phyloP scores from a whole-genome alignment of 2,797 vertebrate genomes.

The Rhadinocentrus ornatus region DNA sequence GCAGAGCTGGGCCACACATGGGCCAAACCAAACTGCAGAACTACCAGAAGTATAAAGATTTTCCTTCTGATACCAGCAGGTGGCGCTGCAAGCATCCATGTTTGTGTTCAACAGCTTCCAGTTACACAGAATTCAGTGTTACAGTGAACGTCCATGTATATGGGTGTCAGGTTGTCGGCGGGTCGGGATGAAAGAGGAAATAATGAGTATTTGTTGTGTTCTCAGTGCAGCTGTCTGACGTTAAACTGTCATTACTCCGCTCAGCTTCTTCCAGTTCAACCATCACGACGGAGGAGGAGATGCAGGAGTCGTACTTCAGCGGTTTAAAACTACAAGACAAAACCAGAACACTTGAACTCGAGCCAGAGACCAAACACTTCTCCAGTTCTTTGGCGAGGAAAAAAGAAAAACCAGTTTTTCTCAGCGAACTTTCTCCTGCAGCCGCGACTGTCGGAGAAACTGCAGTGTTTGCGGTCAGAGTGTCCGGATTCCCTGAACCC shows the following conservation, averaged over 20 bases:
- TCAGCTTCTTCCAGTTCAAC: constrained; percentile 88
- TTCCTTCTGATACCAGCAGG: not conserved
- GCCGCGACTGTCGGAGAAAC: constrained; percentile 83
- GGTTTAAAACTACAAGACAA: constrained; percentile 78
- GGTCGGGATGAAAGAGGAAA: no score
- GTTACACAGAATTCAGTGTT: no score
- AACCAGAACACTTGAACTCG: constrained; percentile 90
- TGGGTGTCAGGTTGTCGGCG: no score
- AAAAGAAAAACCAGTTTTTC: constrained; percentile 88
- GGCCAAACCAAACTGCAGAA: no score
- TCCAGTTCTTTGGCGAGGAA: constrained; percentile 79
- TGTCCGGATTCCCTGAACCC: constrained; percentile 86
- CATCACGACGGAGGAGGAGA: constrained; percentile 85
- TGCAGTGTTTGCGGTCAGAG: constrained; percentile 84
- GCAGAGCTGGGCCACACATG: no score
- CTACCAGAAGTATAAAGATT: no score
- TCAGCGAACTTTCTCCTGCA: constrained; percentile 82
- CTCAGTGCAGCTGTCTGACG: constrained; percentile 29
- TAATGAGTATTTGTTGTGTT: constrained; percentile 3
- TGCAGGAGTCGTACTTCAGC: constrained; percentile 80
- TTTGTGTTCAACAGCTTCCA: no score
- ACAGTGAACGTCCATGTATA: no score
- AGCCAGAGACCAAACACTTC: constrained; percentile 84
- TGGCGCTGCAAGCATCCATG: not conserved
- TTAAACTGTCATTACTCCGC: constrained; percentile 71